Evolutionary conservation across 1,140 invertebrate species (phyloP).

Genomic region (Lepidotrigona ventralis): DNA sequence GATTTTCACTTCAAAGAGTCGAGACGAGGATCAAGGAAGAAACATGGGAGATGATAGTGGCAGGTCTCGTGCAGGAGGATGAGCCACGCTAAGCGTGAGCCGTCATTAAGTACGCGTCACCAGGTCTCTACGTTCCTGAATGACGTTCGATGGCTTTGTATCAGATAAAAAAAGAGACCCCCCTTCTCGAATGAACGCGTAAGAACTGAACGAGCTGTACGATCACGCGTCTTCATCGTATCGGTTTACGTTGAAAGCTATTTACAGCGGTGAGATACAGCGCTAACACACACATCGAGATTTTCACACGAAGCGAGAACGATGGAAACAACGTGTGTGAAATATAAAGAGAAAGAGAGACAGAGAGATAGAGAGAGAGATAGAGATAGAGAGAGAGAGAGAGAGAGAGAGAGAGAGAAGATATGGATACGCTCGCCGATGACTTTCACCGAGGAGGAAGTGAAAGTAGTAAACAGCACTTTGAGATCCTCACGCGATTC

Average conservation of each 20-base stretch:
- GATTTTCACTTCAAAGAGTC: constrained; percentile 30
- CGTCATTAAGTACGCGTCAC: constrained; percentile 54
- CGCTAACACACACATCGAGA: neutral
- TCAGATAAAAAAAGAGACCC: constrained; percentile 1
- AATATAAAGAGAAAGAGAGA: neutral
- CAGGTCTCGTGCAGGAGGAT: constrained; percentile 70
- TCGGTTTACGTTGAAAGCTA: constrained; percentile 34
- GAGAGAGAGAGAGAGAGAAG: no score
- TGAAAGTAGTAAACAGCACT: neutral
- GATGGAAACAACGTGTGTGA: constrained; percentile 5
- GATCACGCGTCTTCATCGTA: constrained; percentile 4
- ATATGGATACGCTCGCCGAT: neutral
- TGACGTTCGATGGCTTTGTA: constrained; percentile 49
- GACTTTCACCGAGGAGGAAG: neutral
- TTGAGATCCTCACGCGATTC: constrained; percentile 45
- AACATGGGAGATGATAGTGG: constrained; percentile 48
- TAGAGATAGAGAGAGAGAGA: no score
- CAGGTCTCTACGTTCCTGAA: constrained; percentile 65
- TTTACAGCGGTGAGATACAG: constrained; percentile 27
- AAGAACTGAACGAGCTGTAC: constrained; percentile 14
- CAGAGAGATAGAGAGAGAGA: no score
- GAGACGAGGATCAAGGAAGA: constrained; percentile 24
- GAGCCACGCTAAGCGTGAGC: constrained; percentile 61
- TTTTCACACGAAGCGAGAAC: constrained; percentile 11
- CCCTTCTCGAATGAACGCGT: constrained; percentile 31